A percentile compares a stretch with the other conserved stretches of the same genome.
These are phyloP conservation scores for Timema cristinae DNA, from an alignment of 2,888 invertebrate species.

Conservation along the genomic window DNA sequence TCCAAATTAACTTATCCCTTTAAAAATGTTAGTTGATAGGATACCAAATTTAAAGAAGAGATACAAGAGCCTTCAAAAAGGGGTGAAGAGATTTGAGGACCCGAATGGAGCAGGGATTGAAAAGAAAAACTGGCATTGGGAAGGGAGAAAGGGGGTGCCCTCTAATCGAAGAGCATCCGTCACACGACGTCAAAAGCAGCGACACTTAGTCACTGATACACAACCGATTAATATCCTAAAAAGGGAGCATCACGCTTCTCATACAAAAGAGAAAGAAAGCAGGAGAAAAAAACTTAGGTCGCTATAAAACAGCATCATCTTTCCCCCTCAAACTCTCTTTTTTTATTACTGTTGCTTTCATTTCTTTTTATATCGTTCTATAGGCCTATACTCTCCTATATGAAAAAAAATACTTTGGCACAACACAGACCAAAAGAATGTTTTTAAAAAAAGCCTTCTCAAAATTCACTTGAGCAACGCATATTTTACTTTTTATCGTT, in stretches of 20 bases:
- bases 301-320: no score
- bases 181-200: slow-evolving; percentile 22
- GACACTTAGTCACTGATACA: slow-evolving; percentile 18
- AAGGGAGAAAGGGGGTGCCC: background rate
- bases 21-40: no score
- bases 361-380: background rate
- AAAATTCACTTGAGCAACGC: slow-evolving; percentile 23
- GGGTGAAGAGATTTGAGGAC: background rate
- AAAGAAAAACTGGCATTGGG: background rate
- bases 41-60: no score
- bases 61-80: no score
- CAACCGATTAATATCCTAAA: slow-evolving; percentile 22
- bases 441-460: slow-evolving; percentile 13
- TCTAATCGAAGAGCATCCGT: slow-evolving; percentile 22
- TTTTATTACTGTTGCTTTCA: background rate
- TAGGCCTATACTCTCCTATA: no score
- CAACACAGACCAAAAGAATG: background rate
- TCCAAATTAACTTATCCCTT: no score
- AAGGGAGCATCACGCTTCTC: no score
- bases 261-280: no score
- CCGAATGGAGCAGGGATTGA: background rate
- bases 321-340: background rate
- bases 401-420: no score
- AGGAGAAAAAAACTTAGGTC: no score
- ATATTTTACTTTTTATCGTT: slow-evolving; percentile 27